Base-by-base conservation (phyloP, 2,888 invertebrate species). In the Hofmannophila pseudospretella region DNA sequence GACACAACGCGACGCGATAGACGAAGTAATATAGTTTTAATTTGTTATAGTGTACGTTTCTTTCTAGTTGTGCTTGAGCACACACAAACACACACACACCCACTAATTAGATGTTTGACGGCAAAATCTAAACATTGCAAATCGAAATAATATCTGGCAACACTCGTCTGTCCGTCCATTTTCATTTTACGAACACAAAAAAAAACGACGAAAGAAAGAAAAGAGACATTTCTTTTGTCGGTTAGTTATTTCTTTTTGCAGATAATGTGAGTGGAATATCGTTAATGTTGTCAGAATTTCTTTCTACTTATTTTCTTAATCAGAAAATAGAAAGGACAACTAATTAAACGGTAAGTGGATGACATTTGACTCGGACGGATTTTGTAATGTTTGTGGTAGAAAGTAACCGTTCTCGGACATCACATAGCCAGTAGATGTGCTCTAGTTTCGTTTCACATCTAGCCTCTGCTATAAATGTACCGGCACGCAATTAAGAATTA, bases 391-490 rank as follows among this genome's bases (percentile, higher is more conserved):
- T 20, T 23, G 23, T 85, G 82, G 81, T 84, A 73, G 79, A 82
- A 82, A 82, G 84, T 82, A 67, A 75, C 81, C 81, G 86, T 84
- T 81, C 74, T 75, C 64, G 67, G 59, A 63, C 63, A 60, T 66
- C 56, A 51, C n/a, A n/a, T 52, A 58, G 49, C 57, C 54, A 54
- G 67, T 65, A 70, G 71, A 67, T 69, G 67, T 61, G 78, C 66
- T 82, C 80, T 53, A 78, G 69, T 80, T 85, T 81, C 73, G 69
- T 80, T 85, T 81, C 73, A 63, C 67, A 64, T 76, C 69, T 77
- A 60, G 66, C 61, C 58, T 67, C 65, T 47, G 67, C 67, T 76
- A 69, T 77, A 67, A 76, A 69, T 78, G 74, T 68, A 73, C 71
- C 67, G 69, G 69, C 58, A 58, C 45, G 56, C 58, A 63, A 71